Evolutionary conservation across 1,140 invertebrate genomes (phyloP).

Genomic region (Adoxophyes honmai): DNA sequence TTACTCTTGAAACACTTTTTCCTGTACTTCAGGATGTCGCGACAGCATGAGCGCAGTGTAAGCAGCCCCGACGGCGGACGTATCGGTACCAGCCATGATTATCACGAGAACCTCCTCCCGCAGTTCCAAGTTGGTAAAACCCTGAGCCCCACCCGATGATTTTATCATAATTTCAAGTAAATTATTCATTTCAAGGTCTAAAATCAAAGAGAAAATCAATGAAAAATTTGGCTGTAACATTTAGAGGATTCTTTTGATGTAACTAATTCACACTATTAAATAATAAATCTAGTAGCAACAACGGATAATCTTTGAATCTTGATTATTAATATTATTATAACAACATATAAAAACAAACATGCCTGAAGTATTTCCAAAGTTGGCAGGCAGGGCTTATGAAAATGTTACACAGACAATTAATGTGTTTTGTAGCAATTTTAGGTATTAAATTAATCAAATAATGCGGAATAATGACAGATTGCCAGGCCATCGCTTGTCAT

Average conservation of each 20-base stretch:
- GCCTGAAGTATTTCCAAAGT: too few relatives aligned
- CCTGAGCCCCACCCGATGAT: not conserved
- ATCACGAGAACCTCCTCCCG: constrained; percentile 1
- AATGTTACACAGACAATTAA: too few relatives aligned
- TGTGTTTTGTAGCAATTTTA: too few relatives aligned
- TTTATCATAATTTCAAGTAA: constrained; percentile 6
- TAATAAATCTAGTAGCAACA: too few relatives aligned
- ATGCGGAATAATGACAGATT: too few relatives aligned
- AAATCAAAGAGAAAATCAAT: not conserved
- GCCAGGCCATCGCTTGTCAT: too few relatives aligned
- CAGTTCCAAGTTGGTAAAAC: not conserved
- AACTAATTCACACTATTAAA: too few relatives aligned
- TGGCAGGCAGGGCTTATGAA: too few relatives aligned
- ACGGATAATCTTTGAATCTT: not conserved
- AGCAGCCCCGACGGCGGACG: not conserved
- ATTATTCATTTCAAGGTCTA: not conserved
- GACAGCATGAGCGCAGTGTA: not conserved
- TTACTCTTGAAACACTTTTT: constrained; percentile 36
- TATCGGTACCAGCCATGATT: constrained; percentile 8
- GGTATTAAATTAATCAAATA: too few relatives aligned
- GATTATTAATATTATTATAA: not conserved
- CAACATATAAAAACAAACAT: not conserved
- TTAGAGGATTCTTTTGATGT: not conserved
- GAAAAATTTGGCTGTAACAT: not conserved
- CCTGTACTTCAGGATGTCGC: constrained; percentile 3